phyloP scores from a whole-genome alignment of 2,113 vertebrate genomes.

The Mixornis gularis region DNA sequence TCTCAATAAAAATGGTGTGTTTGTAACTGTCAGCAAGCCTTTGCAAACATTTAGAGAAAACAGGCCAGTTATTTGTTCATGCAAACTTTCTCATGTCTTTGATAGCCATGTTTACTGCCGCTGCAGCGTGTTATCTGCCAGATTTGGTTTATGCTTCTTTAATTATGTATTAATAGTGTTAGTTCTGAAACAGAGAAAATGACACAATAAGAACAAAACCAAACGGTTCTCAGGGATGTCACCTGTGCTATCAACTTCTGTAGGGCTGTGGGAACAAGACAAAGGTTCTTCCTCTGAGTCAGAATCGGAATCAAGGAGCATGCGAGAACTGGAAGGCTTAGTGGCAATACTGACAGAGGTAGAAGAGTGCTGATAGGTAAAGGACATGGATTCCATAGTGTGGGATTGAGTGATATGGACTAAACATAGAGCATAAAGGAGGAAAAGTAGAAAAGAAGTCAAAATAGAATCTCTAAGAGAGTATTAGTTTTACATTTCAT shows the following conservation, averaged over 20 bases:
- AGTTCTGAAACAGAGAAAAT: slow-evolving; percentile 38
- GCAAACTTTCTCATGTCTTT: not conserved
- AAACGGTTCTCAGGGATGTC: slow-evolving; percentile 70
- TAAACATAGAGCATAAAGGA: slow-evolving; percentile 65
- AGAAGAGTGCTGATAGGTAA: slow-evolving; percentile 92
- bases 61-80: slow-evolving; percentile 36
- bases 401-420: slow-evolving; percentile 92
- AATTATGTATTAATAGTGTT: slow-evolving; percentile 37
- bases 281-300: slow-evolving; percentile 80
- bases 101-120: not conserved
- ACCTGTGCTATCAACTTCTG: slow-evolving; percentile 85
- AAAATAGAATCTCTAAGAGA: slow-evolving; percentile 25
- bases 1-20: not conserved
- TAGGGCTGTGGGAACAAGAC: slow-evolving; percentile 74
- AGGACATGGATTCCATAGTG: slow-evolving; percentile 93
- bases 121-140: not conserved
- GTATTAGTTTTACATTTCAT: slow-evolving; percentile 41
- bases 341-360: slow-evolving; percentile 90
- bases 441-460: slow-evolving; percentile 59
- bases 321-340: slow-evolving; percentile 79
- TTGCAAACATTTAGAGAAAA: not conserved
- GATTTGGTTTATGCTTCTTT: not conserved
- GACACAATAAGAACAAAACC: slow-evolving; percentile 1
- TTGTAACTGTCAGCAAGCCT: not conserved
- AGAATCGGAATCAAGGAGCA: slow-evolving; percentile 80